Conservation (phyloP, 2,113 vertebrate genomes). For the Okapia johnstoni region DNA sequence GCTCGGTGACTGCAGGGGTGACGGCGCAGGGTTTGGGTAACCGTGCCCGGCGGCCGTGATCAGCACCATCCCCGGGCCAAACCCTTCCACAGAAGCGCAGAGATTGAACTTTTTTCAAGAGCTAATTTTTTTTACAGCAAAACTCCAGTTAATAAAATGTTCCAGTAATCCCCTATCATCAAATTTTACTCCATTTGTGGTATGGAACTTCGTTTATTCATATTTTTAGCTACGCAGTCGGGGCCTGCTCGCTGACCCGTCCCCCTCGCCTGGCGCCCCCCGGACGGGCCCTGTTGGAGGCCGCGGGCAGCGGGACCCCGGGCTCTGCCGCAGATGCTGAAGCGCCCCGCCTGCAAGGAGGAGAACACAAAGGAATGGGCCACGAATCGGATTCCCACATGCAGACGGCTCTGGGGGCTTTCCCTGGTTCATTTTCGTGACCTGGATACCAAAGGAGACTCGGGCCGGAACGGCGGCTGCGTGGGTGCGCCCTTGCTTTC, state of each 20-base stretch:
- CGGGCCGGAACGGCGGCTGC: not conserved
- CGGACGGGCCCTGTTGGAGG: not conserved
- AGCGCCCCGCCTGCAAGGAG: not conserved
- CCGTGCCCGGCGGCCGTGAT: conserved; percentile 8
- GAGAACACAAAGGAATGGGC: not conserved
- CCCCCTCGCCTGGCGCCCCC: not conserved
- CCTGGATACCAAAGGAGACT: conserved; percentile 1
- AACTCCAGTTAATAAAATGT: conserved; percentile 75
- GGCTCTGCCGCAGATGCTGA: not conserved
- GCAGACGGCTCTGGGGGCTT: not conserved
- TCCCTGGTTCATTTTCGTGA: not conserved
- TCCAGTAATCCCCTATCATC: conserved; percentile 70
- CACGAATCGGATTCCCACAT: not conserved
- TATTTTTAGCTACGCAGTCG: conserved; percentile 70
- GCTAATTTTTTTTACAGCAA: conserved; percentile 62
- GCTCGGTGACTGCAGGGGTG: not conserved
- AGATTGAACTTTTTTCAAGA: conserved; percentile 36
- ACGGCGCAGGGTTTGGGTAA: conserved; percentile 27
- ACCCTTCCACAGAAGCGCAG: conserved; percentile 52
- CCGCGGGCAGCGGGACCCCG: not conserved
- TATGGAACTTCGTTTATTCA: conserved; percentile 52
- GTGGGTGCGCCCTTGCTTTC: not conserved
- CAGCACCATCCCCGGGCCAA: conserved; percentile 55
- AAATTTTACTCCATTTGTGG: conserved; percentile 64
- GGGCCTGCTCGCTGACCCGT: conserved; percentile 35